Base-by-base conservation (phyloP, 2,797 vertebrate species). In the Lepus oiostolus region DNA sequence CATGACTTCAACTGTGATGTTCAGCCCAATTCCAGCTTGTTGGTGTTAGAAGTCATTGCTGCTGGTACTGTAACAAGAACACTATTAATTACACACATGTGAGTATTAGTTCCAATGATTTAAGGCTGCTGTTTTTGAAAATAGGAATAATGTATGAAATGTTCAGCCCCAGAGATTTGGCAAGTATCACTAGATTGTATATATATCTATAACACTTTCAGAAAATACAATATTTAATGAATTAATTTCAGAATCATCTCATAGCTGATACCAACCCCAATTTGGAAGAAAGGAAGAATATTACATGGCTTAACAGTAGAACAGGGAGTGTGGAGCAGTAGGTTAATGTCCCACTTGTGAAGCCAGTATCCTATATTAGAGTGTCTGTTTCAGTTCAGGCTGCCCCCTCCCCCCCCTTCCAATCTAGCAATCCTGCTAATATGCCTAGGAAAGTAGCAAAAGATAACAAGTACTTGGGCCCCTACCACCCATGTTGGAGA, bases 211-310 rank as follows among this genome's bases (percentile, higher is more conserved):
- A 47, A 47, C 72, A 89, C 54, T 95, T 74, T 79, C 35, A 90
- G 52, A 95, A 86, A 86, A 86, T 30, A 77, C 71, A 76, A 9
- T 68, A 16, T 81, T 67, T 60, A 84, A 84, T 75, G 70, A 77
- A 58, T 68, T 65, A 88, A 62, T 52, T 19, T 71, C 4, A 85
- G 42, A 79, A 94, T 77, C 21, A 77, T 19, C 11, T 42, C 82
- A 50, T 65, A 93, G 47, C 19, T 88, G 42, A 54, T 26, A 85
- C 1, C 14, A 17, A 65, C 58, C 84, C 26, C 21, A 91, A 80
- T 0, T 88, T 32, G 17, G 30, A 87, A 42, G 42, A 80, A 94
- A 81, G 30, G 22, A 81, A n/a, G 88, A 94, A 63, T 67, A 60
- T 26, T 5, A 42, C 0, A 0, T 68, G 42, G 54, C 21, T 77